phyloP scores from a whole-genome alignment of 2,888 invertebrate genomes.

The Operophtera brumata region DNA sequence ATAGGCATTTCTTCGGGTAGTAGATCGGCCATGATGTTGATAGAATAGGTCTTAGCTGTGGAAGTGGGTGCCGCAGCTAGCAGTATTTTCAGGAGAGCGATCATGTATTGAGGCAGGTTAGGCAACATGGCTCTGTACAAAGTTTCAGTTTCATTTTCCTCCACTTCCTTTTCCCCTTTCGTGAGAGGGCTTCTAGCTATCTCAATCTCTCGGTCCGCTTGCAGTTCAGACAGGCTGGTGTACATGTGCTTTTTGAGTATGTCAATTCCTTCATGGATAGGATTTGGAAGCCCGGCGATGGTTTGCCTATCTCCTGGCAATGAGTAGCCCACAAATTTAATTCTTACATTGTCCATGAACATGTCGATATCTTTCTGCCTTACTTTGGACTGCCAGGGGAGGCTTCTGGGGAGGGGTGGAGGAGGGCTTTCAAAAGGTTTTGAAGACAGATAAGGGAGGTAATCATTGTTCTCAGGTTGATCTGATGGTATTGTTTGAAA shows the following conservation, averaged over 20 bases:
- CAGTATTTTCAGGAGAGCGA: conserved; percentile 96
- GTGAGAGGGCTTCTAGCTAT: conserved; percentile 95
- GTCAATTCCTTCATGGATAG: conserved; percentile 97
- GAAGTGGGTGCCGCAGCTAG: conserved; percentile 99
- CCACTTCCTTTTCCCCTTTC: conserved; percentile 88
- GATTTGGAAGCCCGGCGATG: conserved; percentile 96
- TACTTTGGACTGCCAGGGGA: conserved; percentile 98
- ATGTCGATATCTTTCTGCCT: conserved; percentile 95
- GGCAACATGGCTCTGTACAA: conserved; percentile 97
- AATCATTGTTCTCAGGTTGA: conserved; percentile 63
- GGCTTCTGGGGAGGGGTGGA: conserved; percentile 79
- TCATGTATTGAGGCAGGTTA: conserved; percentile 98
- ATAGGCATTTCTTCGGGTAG: conserved; percentile 98
- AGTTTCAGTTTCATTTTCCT: conserved; percentile 91
- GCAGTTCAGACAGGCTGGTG: conserved; percentile 94
- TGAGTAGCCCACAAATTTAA: conserved; percentile 98
- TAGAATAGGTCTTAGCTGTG: conserved; percentile 97
- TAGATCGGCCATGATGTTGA: conserved; percentile 98
- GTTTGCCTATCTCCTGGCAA: conserved; percentile 92
- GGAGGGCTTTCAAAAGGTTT: conserved; percentile 74
- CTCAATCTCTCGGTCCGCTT: conserved; percentile 94
- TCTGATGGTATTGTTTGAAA: conserved; percentile 77
- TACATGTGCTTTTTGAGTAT: conserved; percentile 96
- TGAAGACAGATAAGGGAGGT: conserved; percentile 68
- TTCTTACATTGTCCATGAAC: conserved; percentile 93